A percentile compares a stretch with the other conserved stretches of the same genome.
phyloP scores from a whole-genome alignment of 1,140 invertebrate species.

The Sarcophaga peregrina region DNA sequence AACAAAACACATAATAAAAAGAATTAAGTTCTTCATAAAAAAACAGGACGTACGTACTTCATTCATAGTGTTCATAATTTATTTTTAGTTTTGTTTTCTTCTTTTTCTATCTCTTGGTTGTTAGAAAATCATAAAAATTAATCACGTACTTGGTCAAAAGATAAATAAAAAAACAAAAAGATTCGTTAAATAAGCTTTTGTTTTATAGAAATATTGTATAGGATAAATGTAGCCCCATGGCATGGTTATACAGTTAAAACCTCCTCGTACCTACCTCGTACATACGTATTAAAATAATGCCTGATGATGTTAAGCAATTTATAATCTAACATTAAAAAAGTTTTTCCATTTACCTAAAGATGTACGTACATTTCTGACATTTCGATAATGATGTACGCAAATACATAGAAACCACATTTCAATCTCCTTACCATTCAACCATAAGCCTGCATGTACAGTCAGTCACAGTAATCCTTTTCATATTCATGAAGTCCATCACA shows the following conservation, averaged over 20 bases:
- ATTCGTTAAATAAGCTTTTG: not conserved
- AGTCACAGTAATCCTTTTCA: not conserved
- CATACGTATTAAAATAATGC: no score
- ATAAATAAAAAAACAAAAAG: no score
- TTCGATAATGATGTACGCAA: not conserved
- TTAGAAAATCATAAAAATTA: slow-evolving; percentile 12
- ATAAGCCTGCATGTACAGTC: not conserved
- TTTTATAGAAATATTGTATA: no score
- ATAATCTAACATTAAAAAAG: not conserved
- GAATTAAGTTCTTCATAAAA: no score
- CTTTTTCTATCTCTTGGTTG: not conserved
- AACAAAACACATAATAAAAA: no score
- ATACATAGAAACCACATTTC: not conserved
- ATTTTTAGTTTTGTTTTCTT: not conserved
- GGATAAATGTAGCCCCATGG: no score
- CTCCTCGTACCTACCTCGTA: no score
- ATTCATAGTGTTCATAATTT: not conserved
- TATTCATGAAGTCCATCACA: not conserved
- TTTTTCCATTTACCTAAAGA: slow-evolving; percentile 20
- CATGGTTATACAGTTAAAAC: no score
- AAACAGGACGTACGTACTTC: no score
- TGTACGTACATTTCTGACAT: not conserved
- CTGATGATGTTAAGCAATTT: no score
- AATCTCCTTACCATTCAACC: no score
- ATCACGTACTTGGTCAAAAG: not conserved